Evolutionary conservation across 2,888 invertebrate species (phyloP).

Genomic region (Sesia apiformis): DNA sequence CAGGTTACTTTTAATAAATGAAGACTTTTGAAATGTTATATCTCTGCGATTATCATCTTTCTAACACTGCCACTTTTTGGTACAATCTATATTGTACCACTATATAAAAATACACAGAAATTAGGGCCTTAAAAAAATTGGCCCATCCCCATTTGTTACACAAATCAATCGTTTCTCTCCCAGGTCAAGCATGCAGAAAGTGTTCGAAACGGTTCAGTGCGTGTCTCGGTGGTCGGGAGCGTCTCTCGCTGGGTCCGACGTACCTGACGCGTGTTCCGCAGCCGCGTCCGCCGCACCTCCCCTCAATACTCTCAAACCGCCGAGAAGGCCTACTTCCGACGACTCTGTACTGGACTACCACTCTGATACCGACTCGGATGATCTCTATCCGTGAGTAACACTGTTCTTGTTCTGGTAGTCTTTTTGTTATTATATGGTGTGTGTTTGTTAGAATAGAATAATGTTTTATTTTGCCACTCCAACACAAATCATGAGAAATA

Average conservation of each 20-base stretch:
- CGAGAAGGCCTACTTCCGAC: constrained; percentile 74
- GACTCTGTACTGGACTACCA: constrained; percentile 71
- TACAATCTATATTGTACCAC: too few relatives aligned
- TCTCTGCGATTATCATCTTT: too few relatives aligned
- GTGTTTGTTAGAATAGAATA: neutral
- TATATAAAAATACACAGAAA: too few relatives aligned
- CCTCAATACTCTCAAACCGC: constrained; percentile 57
- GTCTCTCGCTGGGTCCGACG: constrained; percentile 54
- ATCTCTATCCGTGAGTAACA: constrained; percentile 79
- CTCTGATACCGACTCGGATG: constrained; percentile 81
- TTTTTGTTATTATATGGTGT: constrained; percentile 1
- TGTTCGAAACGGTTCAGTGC: constrained; percentile 93
- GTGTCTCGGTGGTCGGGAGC: constrained; percentile 77
- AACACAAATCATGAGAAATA: neutral
- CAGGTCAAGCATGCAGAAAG: constrained; percentile 88
- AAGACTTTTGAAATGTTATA: too few relatives aligned
- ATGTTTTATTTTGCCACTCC: neutral
- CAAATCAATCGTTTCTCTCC: constrained; percentile 2
- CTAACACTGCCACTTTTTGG: too few relatives aligned
- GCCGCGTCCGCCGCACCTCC: constrained; percentile 56
- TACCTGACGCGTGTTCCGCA: constrained; percentile 49
- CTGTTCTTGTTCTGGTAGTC: neutral
- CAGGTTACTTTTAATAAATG: too few relatives aligned
- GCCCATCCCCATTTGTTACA: too few relatives aligned
- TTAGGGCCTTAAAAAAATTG: too few relatives aligned